Conservation (phyloP, 2,113 vertebrate species). For the Chiloscyllium plagiosum region DNA sequence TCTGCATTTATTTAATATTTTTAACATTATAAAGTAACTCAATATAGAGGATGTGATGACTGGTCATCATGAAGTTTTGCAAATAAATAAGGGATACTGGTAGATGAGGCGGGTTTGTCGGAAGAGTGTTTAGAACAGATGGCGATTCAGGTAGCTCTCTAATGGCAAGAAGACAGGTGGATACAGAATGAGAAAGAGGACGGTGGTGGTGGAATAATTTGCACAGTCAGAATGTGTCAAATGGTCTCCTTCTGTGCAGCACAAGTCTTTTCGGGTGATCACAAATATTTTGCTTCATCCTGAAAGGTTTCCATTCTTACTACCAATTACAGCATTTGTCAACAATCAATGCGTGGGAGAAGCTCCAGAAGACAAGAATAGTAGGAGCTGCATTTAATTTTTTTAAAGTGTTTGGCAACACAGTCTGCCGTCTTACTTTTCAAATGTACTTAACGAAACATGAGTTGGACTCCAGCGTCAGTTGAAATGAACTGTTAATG, state of each 20-base stretch:
- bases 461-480: not conserved
- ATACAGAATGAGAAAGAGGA: not conserved
- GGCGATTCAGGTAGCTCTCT: not conserved
- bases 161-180: not conserved
- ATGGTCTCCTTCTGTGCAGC: not conserved
- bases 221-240: not conserved
- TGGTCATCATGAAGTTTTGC: not conserved
- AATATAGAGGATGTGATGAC: not conserved
- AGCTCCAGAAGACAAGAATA: too few relatives aligned
- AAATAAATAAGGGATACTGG: not conserved
- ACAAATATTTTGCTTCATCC: not conserved
- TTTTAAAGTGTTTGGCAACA: slow-evolving; percentile 9
- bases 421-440: slow-evolving; percentile 14
- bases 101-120: not conserved
- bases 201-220: too few relatives aligned
- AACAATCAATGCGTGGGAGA: too few relatives aligned
- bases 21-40: not conserved
- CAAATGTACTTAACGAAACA: slow-evolving; percentile 31
- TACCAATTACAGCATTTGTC: too few relatives aligned
- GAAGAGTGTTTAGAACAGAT: not conserved
- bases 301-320: not conserved
- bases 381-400: not conserved
- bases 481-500: slow-evolving; percentile 19
- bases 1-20: not conserved
- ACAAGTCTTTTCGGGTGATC: not conserved